Base-by-base conservation (phyloP, 92 coral and sea anemone species). In the Paramuricea clavata region DNA sequence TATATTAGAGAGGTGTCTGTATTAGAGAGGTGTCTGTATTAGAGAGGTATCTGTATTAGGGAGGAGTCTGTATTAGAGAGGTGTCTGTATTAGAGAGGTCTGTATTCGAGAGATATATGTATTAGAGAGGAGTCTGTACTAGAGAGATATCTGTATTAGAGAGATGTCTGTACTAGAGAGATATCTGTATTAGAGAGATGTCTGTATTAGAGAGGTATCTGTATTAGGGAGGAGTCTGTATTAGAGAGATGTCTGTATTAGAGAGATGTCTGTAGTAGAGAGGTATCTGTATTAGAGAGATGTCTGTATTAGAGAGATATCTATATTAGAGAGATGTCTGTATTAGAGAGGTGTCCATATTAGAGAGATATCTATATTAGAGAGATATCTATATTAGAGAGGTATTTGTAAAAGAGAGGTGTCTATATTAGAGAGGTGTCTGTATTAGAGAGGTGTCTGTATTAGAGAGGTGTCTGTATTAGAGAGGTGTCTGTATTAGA, bases 41-140 rank as follows among this genome's bases (percentile, higher is more conserved):
- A 54, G 26, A 54, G 27, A 54, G 62, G 27, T 54, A 8, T 54
- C 62, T 54, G 62, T 21, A 21, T 54, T 54, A 54, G 62, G 17
- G 8, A 21, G 62, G 26, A 10, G 62, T 54, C 62, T 54, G 62
- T 54, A 54, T 54, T 54, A 21, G 62, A 54, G 62, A 19, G 62
- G 11, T 54, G 62, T 54, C 62, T 54, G 62, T 54, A 54, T 54
- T 54, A 54, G 62, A 54, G 26, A 54, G 62, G 27, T 54, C 22
- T 13, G 22, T 21, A 54, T 54, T 54, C 3, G 62, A 54, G 27
- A 5, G 27, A 19, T 54, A 23, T 54, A 23, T 54, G 62, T 54
- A 54, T 54, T 54, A 21, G 62, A 54, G 62, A 19, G 62, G 11
- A 10, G 62, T 21, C 62, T 54, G 62, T 54, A 54, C 17, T 54